A percentile compares a stretch with the other conserved stretches of the same genome.
Evolutionary conservation across 2,888 invertebrate genomes (phyloP).

Genomic region (Cheiracanthium punctorium): DNA sequence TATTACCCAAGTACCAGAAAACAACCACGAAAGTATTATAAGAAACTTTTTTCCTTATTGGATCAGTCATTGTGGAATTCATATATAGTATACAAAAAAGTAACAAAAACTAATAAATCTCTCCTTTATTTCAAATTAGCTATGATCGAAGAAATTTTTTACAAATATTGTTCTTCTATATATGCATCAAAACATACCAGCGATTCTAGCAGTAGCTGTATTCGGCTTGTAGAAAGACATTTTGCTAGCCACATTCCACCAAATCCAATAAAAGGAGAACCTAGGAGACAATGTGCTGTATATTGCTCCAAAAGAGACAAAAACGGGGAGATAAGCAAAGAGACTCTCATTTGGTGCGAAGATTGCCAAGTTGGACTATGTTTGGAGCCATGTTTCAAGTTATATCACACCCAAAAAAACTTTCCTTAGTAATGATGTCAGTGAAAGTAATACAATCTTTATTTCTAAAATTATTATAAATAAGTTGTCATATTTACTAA

Average conservation of each 20-base stretch:
- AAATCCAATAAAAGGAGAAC: not conserved
- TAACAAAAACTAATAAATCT: not conserved
- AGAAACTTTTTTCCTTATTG: not conserved
- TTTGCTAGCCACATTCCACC: constrained; percentile 19
- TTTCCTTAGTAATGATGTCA: not conserved
- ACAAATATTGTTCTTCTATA: constrained; percentile 20
- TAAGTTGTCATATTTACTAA: not conserved
- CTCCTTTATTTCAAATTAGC: constrained; percentile 7
- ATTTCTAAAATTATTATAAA: too few species aligned
- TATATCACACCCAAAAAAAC: not conserved
- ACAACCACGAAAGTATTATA: constrained; percentile 44
- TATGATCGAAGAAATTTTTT: constrained; percentile 22
- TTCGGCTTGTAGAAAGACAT: constrained; percentile 29
- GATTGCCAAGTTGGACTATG: constrained; percentile 4
- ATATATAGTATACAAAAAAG: not conserved
- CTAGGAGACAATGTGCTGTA: constrained; percentile 16
- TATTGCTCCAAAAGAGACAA: not conserved
- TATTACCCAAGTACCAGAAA: too few species aligned
- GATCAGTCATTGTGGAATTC: constrained; percentile 29
- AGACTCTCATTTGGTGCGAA: constrained; percentile 12
- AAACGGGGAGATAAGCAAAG: constrained; percentile 11
- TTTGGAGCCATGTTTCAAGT: too few species aligned
- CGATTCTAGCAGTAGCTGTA: not conserved
- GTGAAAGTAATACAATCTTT: not conserved
- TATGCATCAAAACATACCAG: constrained; percentile 26